Base-by-base conservation (phyloP, 1,140 invertebrate species). In the Penaeus japonicus region DNA sequence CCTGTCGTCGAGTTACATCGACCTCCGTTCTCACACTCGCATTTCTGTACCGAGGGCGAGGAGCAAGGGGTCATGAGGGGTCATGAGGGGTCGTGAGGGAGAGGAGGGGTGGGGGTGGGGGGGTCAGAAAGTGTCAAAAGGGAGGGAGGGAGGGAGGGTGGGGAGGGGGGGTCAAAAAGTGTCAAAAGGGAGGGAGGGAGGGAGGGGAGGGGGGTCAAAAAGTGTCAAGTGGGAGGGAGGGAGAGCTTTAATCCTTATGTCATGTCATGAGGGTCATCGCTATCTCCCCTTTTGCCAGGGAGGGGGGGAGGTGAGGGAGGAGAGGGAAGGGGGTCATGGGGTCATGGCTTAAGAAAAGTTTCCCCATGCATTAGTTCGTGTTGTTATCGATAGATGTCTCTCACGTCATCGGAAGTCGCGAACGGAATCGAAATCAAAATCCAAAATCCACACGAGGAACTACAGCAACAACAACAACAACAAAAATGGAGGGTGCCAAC, bases 1-100 rank as follows among this genome's bases (percentile, higher is more conserved):
- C 98, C 98, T 3, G 96, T 97, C 0, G 97, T 94, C 70, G 97
- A 96, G 92, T 99, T 95, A 92, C 98, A 99, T 0, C 95, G 95
- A 85, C 94, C 94, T 22, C 80, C 84, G 73, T 89, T 90, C 22
- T 55, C 54, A 86, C 90, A 91, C 27, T 79, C 65, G 65, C 90
- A 91, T 65, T 84, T 87, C 89, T 89, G 84, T 30, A 79, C 35
- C 75, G 17, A 22, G 32, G 22, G 59, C 7, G 22, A 54, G 5
- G 27, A 4, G 22, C 65, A 17, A 59, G 22, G n/a, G 4, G 65
- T 32, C 55, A 10, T 20, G 27, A 62, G 65, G 18, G n/a, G 7
- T 30, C 24, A 59, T 0, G 27, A 59, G 55, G 17, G 24, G n/a
- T n/a, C n/a, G 7, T 30, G 32, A 15, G 17, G 65, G 47, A 0